Evolutionary conservation across 2,888 invertebrate species (phyloP), one percentile per base, ranked within the genome.

Genomic region (Drosophila barbarae): DNA sequence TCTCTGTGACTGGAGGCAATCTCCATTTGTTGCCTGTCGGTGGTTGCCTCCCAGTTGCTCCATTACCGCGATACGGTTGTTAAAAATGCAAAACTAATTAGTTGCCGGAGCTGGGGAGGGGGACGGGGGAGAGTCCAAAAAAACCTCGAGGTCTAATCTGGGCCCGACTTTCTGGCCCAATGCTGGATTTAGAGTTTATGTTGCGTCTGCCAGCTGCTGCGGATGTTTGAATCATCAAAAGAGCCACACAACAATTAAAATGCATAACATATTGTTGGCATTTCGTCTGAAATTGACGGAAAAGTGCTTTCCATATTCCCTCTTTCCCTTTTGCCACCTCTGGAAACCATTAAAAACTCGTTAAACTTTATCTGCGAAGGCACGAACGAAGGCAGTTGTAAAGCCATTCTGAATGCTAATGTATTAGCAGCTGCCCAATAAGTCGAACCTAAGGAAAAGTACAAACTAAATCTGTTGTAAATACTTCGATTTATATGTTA

Each of bases 41-140:
- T 18, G 46, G 13, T 18, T 47, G 21, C 46, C 30, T 47, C 46
- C 46, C 53, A 21, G 53, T 42, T 42, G 35, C 42, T 30, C 13
- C 59, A 47, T 47, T 36, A 56, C 55, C 67, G 39, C 52, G 60
- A 50, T 58, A 51, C 61, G 78, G 71, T 75, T 71, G 79, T 75
- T 77, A 75, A 75, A 77, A 81, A 77, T 77, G 79, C 76, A 78
- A 77, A 77, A 77, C 77, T 77, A 81, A 82, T 77, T 77, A 77
- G 76, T 71, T 30, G 44, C 28, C 21, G 13, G 36, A 32, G 46
- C 13, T 13, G 13, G 9, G n/a, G 15, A 6, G 26, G n/a, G 15
- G 36, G 15, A 8, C 3, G 8, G 44, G 46, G 46, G 30, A 13
- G 32, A 46, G 30, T 30, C 32, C 18, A 30, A 47, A 47, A 44